Percentiles rank a stretch among this genome's conserved stretches.
These are phyloP conservation scores for Hippopotamus amphibius DNA, from an alignment of 2,113 vertebrate genomes.

Conservation along the genomic window DNA sequence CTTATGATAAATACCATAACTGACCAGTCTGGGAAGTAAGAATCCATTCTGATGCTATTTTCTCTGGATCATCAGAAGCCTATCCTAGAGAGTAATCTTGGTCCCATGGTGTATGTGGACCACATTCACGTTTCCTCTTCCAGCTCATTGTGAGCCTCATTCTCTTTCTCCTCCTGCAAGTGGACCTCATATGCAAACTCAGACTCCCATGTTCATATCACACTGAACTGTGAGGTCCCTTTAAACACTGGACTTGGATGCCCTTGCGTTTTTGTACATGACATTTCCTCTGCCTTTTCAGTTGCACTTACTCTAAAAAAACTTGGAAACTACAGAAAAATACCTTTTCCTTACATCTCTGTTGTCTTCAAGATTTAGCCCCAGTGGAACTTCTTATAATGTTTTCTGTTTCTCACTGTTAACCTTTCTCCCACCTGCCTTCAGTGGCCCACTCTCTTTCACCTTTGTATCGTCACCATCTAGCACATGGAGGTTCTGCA, in stretches of 20 bases:
- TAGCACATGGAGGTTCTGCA: background rate
- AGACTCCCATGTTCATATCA: background rate
- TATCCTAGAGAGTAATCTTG: background rate
- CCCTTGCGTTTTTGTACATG: background rate
- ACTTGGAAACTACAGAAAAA: background rate
- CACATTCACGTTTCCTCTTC: background rate
- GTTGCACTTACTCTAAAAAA: too few relatives aligned
- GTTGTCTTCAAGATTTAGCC: background rate
- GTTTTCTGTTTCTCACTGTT: background rate
- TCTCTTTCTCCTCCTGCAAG: background rate
- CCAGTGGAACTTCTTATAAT: background rate
- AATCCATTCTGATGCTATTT: background rate
- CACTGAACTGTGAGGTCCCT: background rate
- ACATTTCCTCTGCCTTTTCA: background rate
- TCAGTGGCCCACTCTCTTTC: background rate
- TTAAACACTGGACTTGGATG: background rate
- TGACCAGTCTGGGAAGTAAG: background rate
- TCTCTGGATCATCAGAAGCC: background rate
- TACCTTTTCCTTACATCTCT: background rate
- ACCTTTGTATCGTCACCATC: background rate
- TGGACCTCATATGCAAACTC: background rate
- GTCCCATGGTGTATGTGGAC: background rate
- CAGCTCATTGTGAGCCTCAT: background rate
- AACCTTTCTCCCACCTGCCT: background rate
- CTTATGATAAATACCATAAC: background rate